Percentiles rank a stretch among this genome's conserved stretches.
Evolutionary conservation across 1,140 invertebrate genomes (phyloP).

Genomic region (Brevipalpus yothersi): DNA sequence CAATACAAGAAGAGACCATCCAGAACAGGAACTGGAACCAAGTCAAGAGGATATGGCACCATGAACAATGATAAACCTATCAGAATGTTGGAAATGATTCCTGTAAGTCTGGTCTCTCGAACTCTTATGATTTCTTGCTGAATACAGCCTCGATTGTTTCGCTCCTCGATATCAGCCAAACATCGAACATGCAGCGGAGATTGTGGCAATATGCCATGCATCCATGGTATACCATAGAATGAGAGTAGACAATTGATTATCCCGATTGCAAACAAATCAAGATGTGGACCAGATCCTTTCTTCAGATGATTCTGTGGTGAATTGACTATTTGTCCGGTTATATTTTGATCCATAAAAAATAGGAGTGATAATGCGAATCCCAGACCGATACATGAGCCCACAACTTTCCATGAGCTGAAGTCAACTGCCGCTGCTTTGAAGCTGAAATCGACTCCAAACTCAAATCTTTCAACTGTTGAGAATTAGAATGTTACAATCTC

Average conservation of each 20-base stretch:
- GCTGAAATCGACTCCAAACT: constrained; percentile 20
- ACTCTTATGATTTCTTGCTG: constrained; percentile 28
- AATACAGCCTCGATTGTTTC: constrained; percentile 16
- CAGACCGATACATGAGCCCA: constrained; percentile 17
- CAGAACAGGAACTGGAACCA: constrained; percentile 34
- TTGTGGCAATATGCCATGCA: constrained; percentile 10
- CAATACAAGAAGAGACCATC: constrained; percentile 38
- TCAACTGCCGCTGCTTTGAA: constrained; percentile 21
- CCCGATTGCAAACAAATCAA: constrained; percentile 11
- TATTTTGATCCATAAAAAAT: constrained; percentile 31
- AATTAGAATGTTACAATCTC: neutral
- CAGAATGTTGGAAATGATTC: constrained; percentile 31
- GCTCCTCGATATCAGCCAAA: constrained; percentile 7
- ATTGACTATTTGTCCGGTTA: constrained; percentile 27
- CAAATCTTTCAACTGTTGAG: constrained; percentile 23
- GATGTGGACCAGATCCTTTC: constrained; percentile 12
- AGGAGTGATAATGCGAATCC: constrained; percentile 27
- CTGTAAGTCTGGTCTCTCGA: constrained; percentile 33
- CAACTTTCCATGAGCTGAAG: constrained; percentile 17
- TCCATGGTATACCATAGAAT: constrained; percentile 8
- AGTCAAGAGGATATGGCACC: constrained; percentile 29
- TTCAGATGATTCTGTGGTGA: constrained; percentile 22
- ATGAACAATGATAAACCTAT: constrained; percentile 34
- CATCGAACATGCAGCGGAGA: constrained; percentile 8
- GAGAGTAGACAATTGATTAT: constrained; percentile 14